Evolutionary conservation across 2,113 vertebrate species (phyloP).

Genomic region (Phrynosoma blainvillii): DNA sequence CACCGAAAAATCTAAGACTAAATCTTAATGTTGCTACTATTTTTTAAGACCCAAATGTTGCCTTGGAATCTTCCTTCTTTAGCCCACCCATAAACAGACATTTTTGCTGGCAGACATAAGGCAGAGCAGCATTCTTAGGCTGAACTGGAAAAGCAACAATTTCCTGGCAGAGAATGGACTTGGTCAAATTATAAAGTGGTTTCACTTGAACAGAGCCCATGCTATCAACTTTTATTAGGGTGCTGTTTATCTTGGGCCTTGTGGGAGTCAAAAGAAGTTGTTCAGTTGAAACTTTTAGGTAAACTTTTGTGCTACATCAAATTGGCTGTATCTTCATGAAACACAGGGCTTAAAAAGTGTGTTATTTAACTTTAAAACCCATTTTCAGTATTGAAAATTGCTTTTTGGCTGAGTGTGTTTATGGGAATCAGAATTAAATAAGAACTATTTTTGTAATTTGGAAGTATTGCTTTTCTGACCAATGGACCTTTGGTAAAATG

Average conservation of each 20-base stretch:
- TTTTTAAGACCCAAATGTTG: conserved; percentile 45
- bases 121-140: conserved; percentile 71
- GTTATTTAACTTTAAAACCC: conserved; percentile 45
- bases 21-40: conserved; percentile 9
- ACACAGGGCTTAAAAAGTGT: conserved; percentile 13
- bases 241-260: conserved; percentile 70
- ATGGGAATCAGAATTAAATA: conserved; percentile 5
- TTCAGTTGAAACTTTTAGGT: conserved; percentile 60
- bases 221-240: conserved; percentile 73
- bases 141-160: conserved; percentile 71
- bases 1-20: background rate
- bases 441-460: conserved; percentile 14
- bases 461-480: background rate
- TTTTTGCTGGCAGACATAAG: conserved; percentile 70
- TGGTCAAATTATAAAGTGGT: conserved; percentile 66
- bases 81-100: conserved; percentile 64
- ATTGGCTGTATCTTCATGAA: conserved; percentile 35
- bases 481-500: background rate
- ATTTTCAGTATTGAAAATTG: conserved; percentile 39
- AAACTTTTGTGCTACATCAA: conserved; percentile 32
- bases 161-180: conserved; percentile 72
- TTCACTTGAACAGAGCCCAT: conserved; percentile 66
- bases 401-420: conserved; percentile 24
- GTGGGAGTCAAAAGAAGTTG: conserved; percentile 52
- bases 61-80: conserved; percentile 41